Base-by-base conservation (phyloP, 2,888 invertebrate species). In the Agrotis exclamationis region DNA sequence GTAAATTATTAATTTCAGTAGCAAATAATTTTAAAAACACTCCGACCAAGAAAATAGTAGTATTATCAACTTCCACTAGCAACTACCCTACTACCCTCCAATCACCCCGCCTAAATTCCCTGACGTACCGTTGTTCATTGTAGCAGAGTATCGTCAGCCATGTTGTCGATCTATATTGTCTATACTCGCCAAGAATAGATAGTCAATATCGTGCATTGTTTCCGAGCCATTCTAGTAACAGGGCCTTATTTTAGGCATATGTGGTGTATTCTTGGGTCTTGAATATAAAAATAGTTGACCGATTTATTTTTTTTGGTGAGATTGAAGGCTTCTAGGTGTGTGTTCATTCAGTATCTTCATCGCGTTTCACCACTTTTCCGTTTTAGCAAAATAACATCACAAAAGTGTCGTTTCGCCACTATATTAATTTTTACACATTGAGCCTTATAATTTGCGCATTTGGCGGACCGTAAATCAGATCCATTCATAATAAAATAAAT, bases 201-300 rank as follows among this genome's bases (percentile, higher is more conserved):
- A 62, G 47, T 73, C 60, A 54, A 73, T 75, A 79, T 7, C 7
- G n/a, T 13, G 28, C 57, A 47, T 76, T 74, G 80, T 74, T 64
- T 64, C 64, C 11, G 51, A 75, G 60, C 48, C 39, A 57, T 62
- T 62, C 44, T 45, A 14, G 33, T 44, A 16, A 45, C 79, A 72
- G 53, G 22, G 28, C 47, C 28, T 62, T 64, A 74, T 62, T 74
- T 79, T 74, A 3, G 65, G 28, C 14, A 20, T 20, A 33, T 13
- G 9, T 70, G 9, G 13, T 3, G 22, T 56, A 56, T n/a, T 45
- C n/a, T 33, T 44, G 4, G 33, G 22, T 22, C 2, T 28, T 65
- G 7, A 1, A 28, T 20, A 39, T n/a, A 44, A 14, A 51, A 51
- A 33, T 63, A 65, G 14, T 16, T 14, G n/a, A n/a, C 2, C 44